Base-by-base conservation (phyloP, 2,888 invertebrate genomes). In the Himalopsyche anomala region DNA sequence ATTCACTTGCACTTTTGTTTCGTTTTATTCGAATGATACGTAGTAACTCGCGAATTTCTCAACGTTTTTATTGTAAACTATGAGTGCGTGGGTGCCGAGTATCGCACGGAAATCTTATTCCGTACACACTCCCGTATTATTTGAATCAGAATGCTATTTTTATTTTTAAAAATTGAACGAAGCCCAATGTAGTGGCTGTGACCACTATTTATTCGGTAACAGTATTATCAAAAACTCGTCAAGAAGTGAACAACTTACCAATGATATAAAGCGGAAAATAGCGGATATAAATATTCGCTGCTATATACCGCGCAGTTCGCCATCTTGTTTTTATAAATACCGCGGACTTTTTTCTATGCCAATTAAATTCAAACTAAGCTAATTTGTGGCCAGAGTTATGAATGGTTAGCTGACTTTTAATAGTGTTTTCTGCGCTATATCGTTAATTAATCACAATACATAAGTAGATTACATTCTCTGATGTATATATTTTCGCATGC, bases 121-220 rank as follows among this genome's bases (percentile, higher is more conserved):
- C 28, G 62, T 62, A 62, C 80, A 28, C 80, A 38, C 40, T 36
- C 28, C 42, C 80, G 80, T 36, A 42, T 42, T n/a, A 80, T 80
- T 80, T 42, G 80, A 80, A 80, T 80, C 62, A 62, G 45, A 42
- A 19, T 62, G 42, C 45, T 83, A 83, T 74, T 83, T 83, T 83
- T 38, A 38, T 62, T 28, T 38, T 28, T n/a, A 38, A 69, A 83
- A 83, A 62, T 84, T 84, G 84, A 84, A 84, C 84, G 19, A 38
- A 79, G 84, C 84, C 84, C 84, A 84, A 84, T 45, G 84, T 74
- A 69, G 79, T 42, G 19, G 84, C 38, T 17, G 15, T 17, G 36
- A 9, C 82, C n/a, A 56, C 36, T 15, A 55, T 82, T 38, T 55
- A 82, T 82, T 82, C 55, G 40, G 28, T 84, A 84, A 84, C 84